Evolutionary conservation across 2,113 vertebrate genomes (phyloP).

Genomic region (Carlito syrichta): DNA sequence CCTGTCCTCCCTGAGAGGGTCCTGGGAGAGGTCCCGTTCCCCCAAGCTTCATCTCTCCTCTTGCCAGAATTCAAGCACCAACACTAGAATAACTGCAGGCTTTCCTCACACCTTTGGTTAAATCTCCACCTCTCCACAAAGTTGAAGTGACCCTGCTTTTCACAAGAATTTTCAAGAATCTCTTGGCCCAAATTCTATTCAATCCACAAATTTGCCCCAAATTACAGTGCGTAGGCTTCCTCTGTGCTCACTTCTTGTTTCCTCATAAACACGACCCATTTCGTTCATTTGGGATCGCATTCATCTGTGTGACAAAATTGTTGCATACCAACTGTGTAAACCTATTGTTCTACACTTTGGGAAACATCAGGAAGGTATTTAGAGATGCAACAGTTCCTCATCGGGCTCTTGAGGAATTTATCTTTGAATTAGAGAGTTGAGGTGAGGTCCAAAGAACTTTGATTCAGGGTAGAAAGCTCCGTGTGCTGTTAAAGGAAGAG

Average conservation of each 20-base stretch:
- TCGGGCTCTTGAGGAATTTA: neutral
- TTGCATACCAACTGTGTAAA: neutral
- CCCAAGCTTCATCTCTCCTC: neutral
- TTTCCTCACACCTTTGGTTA: neutral
- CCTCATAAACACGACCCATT: neutral
- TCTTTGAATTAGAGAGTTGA: neutral
- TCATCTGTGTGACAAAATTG: neutral
- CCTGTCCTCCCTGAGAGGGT: neutral
- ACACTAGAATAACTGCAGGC: neutral
- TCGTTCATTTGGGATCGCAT: neutral
- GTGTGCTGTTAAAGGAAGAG: neutral
- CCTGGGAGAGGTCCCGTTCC: neutral
- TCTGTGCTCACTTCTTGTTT: neutral
- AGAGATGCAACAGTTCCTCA: neutral
- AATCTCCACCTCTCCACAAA: neutral
- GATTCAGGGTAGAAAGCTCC: neutral
- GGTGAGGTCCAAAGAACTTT: neutral
- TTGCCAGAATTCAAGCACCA: neutral
- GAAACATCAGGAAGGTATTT: neutral
- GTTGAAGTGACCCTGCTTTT: neutral
- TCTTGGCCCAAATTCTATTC: neutral
- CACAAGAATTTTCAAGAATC: neutral
- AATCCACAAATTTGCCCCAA: neutral
- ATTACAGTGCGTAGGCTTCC: neutral
- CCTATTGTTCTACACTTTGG: neutral